Percentiles rank a stretch among this genome's conserved stretches.
These are phyloP conservation scores for Tadarida brasiliensis DNA, from an alignment of 2,797 vertebrate genomes.

Conservation along the genomic window DNA sequence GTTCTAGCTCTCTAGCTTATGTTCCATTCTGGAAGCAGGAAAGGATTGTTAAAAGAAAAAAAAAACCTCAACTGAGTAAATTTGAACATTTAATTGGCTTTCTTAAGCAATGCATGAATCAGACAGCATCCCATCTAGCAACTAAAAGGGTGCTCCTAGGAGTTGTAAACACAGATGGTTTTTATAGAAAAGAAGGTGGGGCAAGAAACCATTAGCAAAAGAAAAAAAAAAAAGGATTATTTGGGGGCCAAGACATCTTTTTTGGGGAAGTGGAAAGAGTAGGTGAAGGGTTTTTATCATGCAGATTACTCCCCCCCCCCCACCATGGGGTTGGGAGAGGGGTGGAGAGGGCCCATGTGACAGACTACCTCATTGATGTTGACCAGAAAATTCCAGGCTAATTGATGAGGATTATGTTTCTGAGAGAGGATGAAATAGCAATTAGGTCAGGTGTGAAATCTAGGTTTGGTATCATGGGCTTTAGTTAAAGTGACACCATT, in stretches of 20 bases:
- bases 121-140: neutral
- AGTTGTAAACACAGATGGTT: neutral
- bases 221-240: neutral
- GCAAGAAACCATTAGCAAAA: neutral
- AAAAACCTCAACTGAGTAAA: neutral
- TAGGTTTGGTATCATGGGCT: neutral
- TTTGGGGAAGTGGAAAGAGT: neutral
- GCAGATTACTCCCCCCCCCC: neutral
- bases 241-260: neutral
- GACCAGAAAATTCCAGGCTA: neutral
- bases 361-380: neutral
- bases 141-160: neutral
- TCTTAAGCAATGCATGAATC: neutral
- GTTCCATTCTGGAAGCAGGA: neutral
- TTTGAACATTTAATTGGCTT: neutral
- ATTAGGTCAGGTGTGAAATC: neutral
- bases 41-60: neutral
- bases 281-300: neutral
- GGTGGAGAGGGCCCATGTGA: neutral
- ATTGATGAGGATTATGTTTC: neutral
- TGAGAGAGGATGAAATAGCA: neutral
- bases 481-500: neutral
- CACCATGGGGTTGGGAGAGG: too few relatives aligned
- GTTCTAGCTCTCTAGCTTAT: neutral
- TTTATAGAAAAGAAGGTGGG: neutral